Percentiles rank a stretch among this genome's conserved stretches.
These are phyloP conservation scores for Nannoperca australis DNA, from an alignment of 2,797 vertebrate genomes.

Conservation along the genomic window DNA sequence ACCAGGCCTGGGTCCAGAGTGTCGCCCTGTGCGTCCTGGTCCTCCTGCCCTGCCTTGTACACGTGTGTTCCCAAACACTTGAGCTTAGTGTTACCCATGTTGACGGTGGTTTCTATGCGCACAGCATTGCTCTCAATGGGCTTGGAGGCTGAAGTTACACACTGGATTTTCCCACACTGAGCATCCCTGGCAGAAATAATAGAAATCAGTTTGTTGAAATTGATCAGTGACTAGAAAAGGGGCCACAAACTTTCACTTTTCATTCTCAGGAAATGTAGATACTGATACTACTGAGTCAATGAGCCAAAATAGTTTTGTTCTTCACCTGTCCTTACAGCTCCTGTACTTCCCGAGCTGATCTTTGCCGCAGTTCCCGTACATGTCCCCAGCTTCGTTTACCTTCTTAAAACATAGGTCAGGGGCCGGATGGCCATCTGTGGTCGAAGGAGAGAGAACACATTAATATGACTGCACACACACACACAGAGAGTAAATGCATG, in stretches of 20 bases:
- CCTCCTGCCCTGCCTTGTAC: constrained; percentile 85
- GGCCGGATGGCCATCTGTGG: constrained; percentile 89
- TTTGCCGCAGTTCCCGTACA: constrained; percentile 97
- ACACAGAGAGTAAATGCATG: not conserved
- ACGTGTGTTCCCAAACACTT: constrained; percentile 93
- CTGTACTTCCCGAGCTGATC: constrained; percentile 90
- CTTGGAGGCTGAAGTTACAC: constrained; percentile 87
- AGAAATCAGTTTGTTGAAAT: not conserved
- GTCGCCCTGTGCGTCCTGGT: constrained; percentile 85
- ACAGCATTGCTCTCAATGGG: constrained; percentile 93
- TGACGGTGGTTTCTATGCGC: constrained; percentile 91
- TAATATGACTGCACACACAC: constrained; percentile 18
- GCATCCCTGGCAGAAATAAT: constrained; percentile 85
- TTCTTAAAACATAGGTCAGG: constrained; percentile 92
- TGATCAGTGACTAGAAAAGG: not conserved
- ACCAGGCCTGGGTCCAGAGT: constrained; percentile 97
- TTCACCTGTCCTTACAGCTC: constrained; percentile 91
- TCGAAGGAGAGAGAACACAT: constrained; percentile 18
- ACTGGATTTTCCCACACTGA: constrained; percentile 98
- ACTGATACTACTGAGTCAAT: not conserved
- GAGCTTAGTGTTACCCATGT: constrained; percentile 72
- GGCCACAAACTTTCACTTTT: not conserved
- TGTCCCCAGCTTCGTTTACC: constrained; percentile 94
- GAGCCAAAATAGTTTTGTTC: not conserved
- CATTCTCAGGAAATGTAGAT: not conserved